Percentiles rank a stretch among this genome's conserved stretches.
These are phyloP conservation scores for Anabacerthia variegaticeps DNA, from an alignment of 2,797 vertebrate genomes.

Conservation along the genomic window DNA sequence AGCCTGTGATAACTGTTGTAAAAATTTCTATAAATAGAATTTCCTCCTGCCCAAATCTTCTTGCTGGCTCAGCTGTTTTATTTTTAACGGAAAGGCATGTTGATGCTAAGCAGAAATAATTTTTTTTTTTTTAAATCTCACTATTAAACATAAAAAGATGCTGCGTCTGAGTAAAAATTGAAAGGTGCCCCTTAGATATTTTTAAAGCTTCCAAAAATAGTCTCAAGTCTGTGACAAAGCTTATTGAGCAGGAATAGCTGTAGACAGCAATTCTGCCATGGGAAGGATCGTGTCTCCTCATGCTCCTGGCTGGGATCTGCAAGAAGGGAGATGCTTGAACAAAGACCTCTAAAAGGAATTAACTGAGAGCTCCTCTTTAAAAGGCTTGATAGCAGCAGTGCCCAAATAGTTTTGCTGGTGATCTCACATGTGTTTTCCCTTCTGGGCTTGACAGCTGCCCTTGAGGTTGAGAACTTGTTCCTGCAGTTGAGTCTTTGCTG, in stretches of 20 bases:
- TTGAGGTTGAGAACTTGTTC: background rate
- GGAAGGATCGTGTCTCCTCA: background rate
- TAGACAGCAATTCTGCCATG: background rate
- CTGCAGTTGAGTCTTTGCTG: background rate
- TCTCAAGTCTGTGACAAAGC: constrained; percentile 36
- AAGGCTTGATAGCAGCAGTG: background rate
- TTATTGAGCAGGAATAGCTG: background rate
- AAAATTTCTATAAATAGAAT: constrained; percentile 65
- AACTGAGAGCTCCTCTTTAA: background rate
- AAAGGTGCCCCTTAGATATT: constrained; percentile 67
- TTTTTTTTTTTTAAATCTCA: background rate
- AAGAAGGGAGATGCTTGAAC: background rate
- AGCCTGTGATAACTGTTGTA: constrained; percentile 22
- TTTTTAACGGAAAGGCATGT: constrained; percentile 64
- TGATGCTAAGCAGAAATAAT: constrained; percentile 52
- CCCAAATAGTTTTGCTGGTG: background rate
- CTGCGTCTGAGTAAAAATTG: constrained; percentile 37
- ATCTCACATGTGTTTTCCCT: background rate
- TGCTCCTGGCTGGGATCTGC: background rate
- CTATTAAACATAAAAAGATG: constrained; percentile 65
- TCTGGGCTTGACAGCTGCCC: background rate
- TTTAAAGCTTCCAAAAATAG: constrained; percentile 62
- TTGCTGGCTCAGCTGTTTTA: constrained; percentile 58
- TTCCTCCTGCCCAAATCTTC: constrained; percentile 35
- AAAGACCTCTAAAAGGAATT: constrained; percentile 21